Evolutionary conservation across 2,113 vertebrate species (phyloP).

Genomic region (Gymnorhina tibicen): DNA sequence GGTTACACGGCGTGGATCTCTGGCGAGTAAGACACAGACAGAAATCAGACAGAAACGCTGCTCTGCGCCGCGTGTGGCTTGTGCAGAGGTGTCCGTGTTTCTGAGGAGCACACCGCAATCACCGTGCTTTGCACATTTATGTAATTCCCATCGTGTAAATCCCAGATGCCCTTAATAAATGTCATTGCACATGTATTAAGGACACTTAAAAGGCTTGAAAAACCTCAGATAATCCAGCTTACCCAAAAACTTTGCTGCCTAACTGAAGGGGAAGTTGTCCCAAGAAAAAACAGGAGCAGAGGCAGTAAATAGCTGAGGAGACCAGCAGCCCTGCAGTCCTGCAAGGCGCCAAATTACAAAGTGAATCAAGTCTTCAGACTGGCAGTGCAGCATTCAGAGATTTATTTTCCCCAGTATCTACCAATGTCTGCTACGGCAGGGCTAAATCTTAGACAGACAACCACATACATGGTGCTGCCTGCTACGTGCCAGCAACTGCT

Average conservation of each 20-base stretch:
- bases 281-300: background rate
- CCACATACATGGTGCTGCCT: background rate
- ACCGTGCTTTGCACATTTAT: background rate
- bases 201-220: background rate
- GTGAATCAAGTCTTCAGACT: background rate
- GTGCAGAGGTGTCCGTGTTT: background rate
- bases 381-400: background rate
- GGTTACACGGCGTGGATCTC: rapidly evolving
- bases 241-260: background rate
- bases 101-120: background rate
- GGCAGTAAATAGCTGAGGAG: background rate
- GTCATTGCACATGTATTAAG: background rate
- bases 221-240: background rate
- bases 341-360: background rate
- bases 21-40: background rate
- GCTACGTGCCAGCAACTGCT: background rate
- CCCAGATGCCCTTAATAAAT: background rate
- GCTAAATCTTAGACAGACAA: background rate
- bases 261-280: background rate
- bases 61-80: background rate
- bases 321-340: background rate
- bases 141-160: background rate
- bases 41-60: background rate
- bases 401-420: background rate
- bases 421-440: background rate